These are phyloP conservation scores for Orientallactaga bullata DNA, from an alignment of 2,113 vertebrate genomes.

Conservation along the genomic window DNA sequence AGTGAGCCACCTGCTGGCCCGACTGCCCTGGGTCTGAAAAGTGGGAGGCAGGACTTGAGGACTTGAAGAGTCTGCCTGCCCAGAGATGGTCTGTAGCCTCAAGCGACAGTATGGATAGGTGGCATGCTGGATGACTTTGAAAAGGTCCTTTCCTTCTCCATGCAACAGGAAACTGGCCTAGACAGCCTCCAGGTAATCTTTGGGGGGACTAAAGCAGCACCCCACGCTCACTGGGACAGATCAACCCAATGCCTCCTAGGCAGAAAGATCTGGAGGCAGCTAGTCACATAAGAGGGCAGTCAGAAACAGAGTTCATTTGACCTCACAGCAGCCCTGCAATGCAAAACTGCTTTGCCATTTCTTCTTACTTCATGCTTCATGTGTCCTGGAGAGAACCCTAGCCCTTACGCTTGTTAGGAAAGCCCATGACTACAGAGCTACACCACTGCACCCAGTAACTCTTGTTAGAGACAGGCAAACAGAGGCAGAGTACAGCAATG, in stretches of 20 bases:
- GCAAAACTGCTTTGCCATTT: background rate
- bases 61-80: background rate
- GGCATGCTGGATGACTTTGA: background rate
- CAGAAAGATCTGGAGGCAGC: background rate
- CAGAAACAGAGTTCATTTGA: background rate
- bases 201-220: background rate
- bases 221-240: rapidly evolving
- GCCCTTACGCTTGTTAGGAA: background rate
- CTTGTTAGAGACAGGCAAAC: background rate
- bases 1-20: background rate
- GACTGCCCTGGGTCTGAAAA: background rate
- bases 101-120: background rate
- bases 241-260: background rate
- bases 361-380: background rate
- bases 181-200: background rate
- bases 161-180: background rate
- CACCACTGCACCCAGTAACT: too few relatives aligned
- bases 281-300: rapidly evolving
- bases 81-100: background rate
- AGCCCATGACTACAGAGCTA: background rate
- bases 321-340: background rate
- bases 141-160: background rate
- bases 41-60: rapidly evolving
- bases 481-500: background rate
- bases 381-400: background rate